Conservation (phyloP, 2,797 vertebrate species). For the Myotis myotis region DNA sequence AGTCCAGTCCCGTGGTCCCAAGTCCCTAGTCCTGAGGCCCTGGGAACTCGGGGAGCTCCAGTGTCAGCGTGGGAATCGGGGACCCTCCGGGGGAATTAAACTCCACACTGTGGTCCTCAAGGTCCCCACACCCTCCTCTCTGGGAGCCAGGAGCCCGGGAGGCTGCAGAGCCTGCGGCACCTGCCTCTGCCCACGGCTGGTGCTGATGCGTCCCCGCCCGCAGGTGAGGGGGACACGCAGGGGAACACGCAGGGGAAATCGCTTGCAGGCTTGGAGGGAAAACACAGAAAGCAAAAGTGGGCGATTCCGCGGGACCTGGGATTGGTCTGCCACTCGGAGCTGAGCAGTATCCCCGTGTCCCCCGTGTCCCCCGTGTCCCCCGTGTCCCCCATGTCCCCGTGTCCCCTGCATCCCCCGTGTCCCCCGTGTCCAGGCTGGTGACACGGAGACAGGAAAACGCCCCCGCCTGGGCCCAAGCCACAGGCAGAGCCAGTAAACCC, state of each 20-base stretch:
- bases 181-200: rapidly evolving
- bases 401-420: no score
- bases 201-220: not conserved
- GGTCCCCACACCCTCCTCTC: no score
- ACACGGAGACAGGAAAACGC: no score
- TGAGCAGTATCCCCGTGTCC: not conserved
- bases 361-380: no score
- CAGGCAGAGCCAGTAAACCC: not conserved
- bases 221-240: not conserved
- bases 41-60: not conserved
- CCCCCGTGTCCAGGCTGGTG: no score
- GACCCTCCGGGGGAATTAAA: not conserved
- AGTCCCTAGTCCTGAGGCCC: not conserved
- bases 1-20: no score
- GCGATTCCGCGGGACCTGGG: not conserved
- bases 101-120: not conserved
- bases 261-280: not conserved
- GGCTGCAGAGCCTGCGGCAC: not conserved
- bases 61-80: not conserved
- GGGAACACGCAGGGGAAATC: not conserved
- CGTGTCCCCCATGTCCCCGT: no score
- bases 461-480: no score
- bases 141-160: not conserved
- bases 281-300: not conserved
- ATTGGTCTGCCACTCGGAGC: not conserved